Evolutionary conservation across 2,113 vertebrate genomes (phyloP), one percentile per base, ranked within the genome.

Genomic region (Tonatia bakeri): DNA sequence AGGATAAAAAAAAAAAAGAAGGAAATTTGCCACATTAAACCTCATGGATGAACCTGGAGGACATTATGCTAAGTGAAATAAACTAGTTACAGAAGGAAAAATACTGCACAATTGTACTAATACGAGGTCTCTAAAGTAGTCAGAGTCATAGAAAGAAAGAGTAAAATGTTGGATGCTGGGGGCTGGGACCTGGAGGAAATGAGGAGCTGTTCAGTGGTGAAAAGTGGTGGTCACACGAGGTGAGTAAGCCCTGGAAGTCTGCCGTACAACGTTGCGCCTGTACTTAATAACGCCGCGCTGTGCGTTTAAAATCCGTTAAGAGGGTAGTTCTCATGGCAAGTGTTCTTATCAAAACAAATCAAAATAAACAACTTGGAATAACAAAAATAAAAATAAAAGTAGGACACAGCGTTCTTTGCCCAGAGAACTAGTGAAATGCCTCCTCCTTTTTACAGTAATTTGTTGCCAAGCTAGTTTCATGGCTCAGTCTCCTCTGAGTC

Each of bases 351-450:
- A 91, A 69, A 77, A 80, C 56, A 69, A 90, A 36, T 54, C 19
- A 77, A 85, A 92, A n/a, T 54, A 67, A 56, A 84, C 19, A 69
- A 50, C 14, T 16, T 73, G 5, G 81, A 94, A 79, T 61, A 61
- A 70, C 28, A 81, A 82, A 61, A 94, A 75, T 73, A 69, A 79
- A 93, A 93, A 77, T 85, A 64, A 73, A 93, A 72, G 10, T n/a
- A 86, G 50, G 20, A 85, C 54, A 85, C 1, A 3, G 47, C 4
- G 54, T 72, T 20, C 17, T 80, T 85, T 80, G 45, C 28, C 45
- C 31, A 70, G 69, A 87, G 69, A 77, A 61, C 61, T 65, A 79
- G n/a, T 64, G 1, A 54, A 33, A 28, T 69, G 40, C 2, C 22
- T 72, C 28, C 36, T 67, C 47, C 7, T 54, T 77, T 88, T 77